Conservation (phyloP, 2,888 invertebrate genomes). For the Spilosoma lubricipeda region DNA sequence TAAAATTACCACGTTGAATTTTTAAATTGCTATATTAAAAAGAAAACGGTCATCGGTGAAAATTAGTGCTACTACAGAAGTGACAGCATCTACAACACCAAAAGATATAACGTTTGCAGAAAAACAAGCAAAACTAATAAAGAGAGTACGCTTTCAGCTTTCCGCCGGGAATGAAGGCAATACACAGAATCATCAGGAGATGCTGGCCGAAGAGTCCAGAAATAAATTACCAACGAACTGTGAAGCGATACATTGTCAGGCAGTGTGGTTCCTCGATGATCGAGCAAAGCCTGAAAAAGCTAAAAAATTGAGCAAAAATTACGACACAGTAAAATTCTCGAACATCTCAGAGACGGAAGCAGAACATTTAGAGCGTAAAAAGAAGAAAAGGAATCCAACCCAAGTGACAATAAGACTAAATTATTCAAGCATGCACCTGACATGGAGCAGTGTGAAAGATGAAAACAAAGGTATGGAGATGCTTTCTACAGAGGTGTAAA, state of each 20-base stretch:
- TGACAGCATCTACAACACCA: conserved; percentile 55
- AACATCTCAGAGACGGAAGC: conserved; percentile 96
- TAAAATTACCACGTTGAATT: too few relatives aligned
- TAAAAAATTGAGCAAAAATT: conserved; percentile 92
- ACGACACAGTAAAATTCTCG: conserved; percentile 94
- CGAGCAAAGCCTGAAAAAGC: conserved; percentile 93
- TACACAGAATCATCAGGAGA: conserved; percentile 96
- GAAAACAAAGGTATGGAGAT: conserved; percentile 95
- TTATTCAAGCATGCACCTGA: conserved; percentile 92
- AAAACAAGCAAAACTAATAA: conserved; percentile 92
- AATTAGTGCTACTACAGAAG: conserved; percentile 70
- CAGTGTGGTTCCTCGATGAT: conserved; percentile 97
- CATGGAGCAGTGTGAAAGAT: conserved; percentile 93
- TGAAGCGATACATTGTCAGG: conserved; percentile 92
- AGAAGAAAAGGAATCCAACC: conserved; percentile 97
- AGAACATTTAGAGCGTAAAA: conserved; percentile 92
- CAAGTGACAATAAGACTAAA: conserved; percentile 94
- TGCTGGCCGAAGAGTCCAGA: conserved; percentile 95
- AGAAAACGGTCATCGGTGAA: background rate
- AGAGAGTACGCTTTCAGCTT: conserved; percentile 91
- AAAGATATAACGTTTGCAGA: conserved; percentile 85
- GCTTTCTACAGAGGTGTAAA: conserved; percentile 97
- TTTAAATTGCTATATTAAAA: too few relatives aligned
- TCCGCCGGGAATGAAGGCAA: conserved; percentile 84
- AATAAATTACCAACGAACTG: conserved; percentile 95